phyloP scores from a whole-genome alignment of 2,888 invertebrate species.

The Chalcosyrphus nemorum region DNA sequence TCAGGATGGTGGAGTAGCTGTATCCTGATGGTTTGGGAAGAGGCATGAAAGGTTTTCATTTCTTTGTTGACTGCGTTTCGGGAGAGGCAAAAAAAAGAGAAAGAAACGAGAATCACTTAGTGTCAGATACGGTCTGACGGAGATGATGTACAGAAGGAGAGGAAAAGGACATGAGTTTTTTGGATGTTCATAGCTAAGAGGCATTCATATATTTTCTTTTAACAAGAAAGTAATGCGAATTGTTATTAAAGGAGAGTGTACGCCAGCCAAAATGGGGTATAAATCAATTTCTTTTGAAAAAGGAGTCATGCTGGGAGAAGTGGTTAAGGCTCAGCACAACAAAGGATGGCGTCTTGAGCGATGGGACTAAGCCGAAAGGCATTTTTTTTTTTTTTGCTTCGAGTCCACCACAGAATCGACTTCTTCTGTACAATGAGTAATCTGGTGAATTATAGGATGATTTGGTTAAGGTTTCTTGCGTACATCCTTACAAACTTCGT shows the following conservation, averaged over 20 bases:
- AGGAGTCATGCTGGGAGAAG: no score
- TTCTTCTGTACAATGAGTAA: no score
- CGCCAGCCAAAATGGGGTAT: conserved; percentile 47
- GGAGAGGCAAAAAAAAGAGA: no score
- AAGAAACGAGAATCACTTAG: conserved; percentile 65
- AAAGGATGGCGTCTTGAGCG: no score
- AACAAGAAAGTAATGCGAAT: conserved; percentile 41
- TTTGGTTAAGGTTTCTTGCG: no score
- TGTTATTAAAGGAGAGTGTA: conserved; percentile 52
- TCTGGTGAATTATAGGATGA: no score
- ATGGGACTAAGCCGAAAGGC: no score
- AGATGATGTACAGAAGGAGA: conserved; percentile 43
- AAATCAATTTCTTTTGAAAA: conserved; percentile 56
- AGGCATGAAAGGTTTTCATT: neutral
- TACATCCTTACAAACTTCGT: no score
- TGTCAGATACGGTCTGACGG: conserved; percentile 57
- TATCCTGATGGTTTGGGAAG: neutral
- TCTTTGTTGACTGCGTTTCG: conserved; percentile 1
- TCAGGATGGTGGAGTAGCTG: conserved; percentile 36
- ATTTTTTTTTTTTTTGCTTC: no score
- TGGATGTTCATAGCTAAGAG: conserved; percentile 5
- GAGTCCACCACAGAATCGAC: no score
- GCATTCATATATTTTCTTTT: conserved; percentile 25
- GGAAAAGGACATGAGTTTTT: conserved; percentile 39
- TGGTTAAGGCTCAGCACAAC: no score